Base-by-base conservation (phyloP, 2,113 vertebrate species). In the Platysternon megacephalum region DNA sequence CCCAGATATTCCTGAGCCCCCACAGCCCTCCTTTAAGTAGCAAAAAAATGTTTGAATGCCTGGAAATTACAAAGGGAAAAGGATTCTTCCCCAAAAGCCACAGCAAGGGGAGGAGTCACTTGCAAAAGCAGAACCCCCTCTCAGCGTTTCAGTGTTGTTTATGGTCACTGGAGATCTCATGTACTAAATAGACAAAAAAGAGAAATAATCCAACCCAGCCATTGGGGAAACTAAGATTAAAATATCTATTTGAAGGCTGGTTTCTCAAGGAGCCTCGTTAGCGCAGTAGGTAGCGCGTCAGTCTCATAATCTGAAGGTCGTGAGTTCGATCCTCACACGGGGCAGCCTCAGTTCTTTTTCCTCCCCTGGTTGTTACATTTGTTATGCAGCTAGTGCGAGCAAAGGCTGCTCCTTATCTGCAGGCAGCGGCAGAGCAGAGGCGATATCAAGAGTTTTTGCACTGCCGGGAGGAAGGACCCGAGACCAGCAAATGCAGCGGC, bases 281-380 rank as follows among this genome's bases (percentile, higher is more conserved):
- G 98, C 98, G 98, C 98, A 98, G 98, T 98, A 98, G 98, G 98
- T 97, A 98, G 98, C 98, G 98, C 98, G 98, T 99, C 98, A 99
- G 98, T 99, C 98, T 99, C 98, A 99, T 99, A 99, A 99, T 99
- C 98, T 99, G 98, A 99, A 99, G 98, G 98, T 99, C 98, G 98
- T 99, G 98, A 99, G 98, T 99, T 99, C 98, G 98, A 99, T 84
- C 98, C 98, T 99, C 98, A 99, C 98, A 99, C 98, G 98, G 98
- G 98, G 98, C 98, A 99, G 78, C 68, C n/a, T 22, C 2, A 39
- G 17, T 19, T 72, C 11, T 22, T 72, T 68, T 3, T 4, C 6
- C 56, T 0, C 2, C 32, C 35, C 4, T 11, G 16, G 7, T 17
- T n/a, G 35, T 39, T 68, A n/a, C 4, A 11, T 39, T 72, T 5